Evolutionary conservation across 1,140 invertebrate genomes (phyloP), one percentile per base, ranked within the genome.

Genomic region (Drosophila sproati): DNA sequence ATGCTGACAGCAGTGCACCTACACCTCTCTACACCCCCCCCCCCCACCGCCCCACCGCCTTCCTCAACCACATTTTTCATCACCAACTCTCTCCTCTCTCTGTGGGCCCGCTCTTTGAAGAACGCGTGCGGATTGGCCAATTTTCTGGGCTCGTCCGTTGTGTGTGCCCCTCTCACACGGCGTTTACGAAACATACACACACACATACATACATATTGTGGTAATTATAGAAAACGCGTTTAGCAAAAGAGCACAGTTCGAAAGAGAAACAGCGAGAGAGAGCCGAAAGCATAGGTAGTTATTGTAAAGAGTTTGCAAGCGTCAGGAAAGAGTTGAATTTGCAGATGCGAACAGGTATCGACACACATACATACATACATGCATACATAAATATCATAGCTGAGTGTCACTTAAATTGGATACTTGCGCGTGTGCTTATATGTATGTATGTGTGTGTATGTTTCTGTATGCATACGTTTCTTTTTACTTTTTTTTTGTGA

Each of bases 91-190:
- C 2, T 4, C 2, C 59, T 3, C 48, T 51, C 20, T 20, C 20
- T 20, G 64, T 47, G 55, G 56, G 71, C 64, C 55, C 56, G 64
- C 50, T 73, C 64, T 32, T 35, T 35, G 10, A 34, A 63, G 54
- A 75, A 62, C 56, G 82, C 78, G 61, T 68, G 59, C 62, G 72
- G 83, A 87, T 87, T 87, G 82, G 82, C 61, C 48, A 78, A 68
- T 70, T 82, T 88, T 82, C 83, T 82, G 82, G 82, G 82, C 82
- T 87, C 82, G 82, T 87, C 80, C 68, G 71, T 64, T 68, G 50
- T 70, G 66, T 56, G 66, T 56, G 57, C 54, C 52, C 56, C 56
- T 59, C 34, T 43, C 60, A 67, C 57, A 63, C 57, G 41, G 37
- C 45, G 37, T 54, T 4, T n/a, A 37, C 43, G 50, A 47, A 55